Percentiles rank a stretch among this genome's conserved stretches.
phyloP scores from a whole-genome alignment of 2,797 vertebrate genomes.

The Gouania willdenowi region DNA sequence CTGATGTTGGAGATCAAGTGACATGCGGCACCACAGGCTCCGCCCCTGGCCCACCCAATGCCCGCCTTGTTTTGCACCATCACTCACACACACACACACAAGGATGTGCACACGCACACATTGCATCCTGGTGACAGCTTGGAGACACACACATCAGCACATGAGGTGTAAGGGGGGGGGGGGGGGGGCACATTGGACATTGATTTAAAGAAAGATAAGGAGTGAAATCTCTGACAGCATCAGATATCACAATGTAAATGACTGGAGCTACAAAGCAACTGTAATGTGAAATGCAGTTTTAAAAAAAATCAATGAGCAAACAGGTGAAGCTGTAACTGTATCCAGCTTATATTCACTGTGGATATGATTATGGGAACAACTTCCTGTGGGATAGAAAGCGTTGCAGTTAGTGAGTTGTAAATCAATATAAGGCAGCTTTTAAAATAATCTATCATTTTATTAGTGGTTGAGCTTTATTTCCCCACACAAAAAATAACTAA shows the following conservation, averaged over 20 bases:
- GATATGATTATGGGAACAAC: too few relatives aligned
- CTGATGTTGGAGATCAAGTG: constrained; percentile 46
- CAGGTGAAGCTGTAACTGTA: too few relatives aligned
- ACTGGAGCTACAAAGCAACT: not conserved
- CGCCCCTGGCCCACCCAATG: not conserved
- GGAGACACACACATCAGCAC: constrained; percentile 28
- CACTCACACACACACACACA: constrained; percentile 8
- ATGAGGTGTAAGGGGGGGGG: constrained; percentile 25
- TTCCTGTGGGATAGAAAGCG: too few relatives aligned
- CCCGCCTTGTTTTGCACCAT: not conserved
- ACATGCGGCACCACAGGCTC: constrained; percentile 13
- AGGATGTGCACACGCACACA: constrained; percentile 12
- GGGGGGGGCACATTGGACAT: too few relatives aligned
- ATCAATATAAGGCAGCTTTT: too few relatives aligned
- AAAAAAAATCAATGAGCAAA: too few relatives aligned
- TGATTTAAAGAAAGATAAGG: not conserved
- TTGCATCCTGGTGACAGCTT: constrained; percentile 35
- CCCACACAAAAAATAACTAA: too few relatives aligned
- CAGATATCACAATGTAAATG: not conserved
- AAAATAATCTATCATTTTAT: too few relatives aligned
- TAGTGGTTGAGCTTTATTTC: too few relatives aligned
- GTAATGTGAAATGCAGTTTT: too few relatives aligned
- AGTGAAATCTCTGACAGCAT: not conserved
- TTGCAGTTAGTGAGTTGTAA: too few relatives aligned
- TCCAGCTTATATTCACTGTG: too few relatives aligned